phyloP scores from a whole-genome alignment of 2,797 vertebrate species.

The Sebastes vulpes region DNA sequence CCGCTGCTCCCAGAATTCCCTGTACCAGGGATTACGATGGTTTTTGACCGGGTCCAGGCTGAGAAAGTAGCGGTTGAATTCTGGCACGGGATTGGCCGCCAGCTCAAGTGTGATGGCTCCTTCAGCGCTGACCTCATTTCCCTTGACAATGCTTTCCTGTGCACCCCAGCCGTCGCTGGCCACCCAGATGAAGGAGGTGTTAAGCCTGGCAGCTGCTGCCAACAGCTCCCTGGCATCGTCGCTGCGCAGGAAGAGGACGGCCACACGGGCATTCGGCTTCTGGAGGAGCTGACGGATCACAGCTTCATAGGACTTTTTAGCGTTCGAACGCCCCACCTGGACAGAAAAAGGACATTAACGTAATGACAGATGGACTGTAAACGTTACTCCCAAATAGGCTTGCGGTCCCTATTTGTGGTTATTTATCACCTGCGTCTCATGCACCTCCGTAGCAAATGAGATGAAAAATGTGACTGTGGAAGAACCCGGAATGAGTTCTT shows the following conservation, averaged over 20 bases:
- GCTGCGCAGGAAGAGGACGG: conserved; percentile 95
- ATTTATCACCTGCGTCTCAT: conserved; percentile 12
- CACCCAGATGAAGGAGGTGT: conserved; percentile 97
- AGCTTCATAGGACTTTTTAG: conserved; percentile 95
- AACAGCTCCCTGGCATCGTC: conserved; percentile 96
- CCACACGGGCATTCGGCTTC: conserved; percentile 95
- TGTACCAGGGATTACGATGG: conserved; percentile 96
- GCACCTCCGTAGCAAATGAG: conserved; percentile 40
- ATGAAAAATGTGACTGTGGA: conserved; percentile 57
- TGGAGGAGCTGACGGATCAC: conserved; percentile 95
- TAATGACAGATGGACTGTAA: not conserved
- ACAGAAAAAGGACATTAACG: conserved; percentile 13
- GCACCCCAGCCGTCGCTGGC: conserved; percentile 99
- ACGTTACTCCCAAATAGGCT: not conserved
- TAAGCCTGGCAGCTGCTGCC: conserved; percentile 92
- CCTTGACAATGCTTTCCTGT: conserved; percentile 96
- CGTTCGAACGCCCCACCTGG: conserved; percentile 93
- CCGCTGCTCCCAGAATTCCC: conserved; percentile 98
- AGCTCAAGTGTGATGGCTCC: conserved; percentile 97
- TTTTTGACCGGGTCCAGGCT: conserved; percentile 92
- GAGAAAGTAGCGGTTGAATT: conserved; percentile 95
- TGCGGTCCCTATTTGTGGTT: not conserved
- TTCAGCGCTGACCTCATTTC: conserved; percentile 93
- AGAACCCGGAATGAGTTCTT: conserved; percentile 46
- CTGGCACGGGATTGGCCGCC: conserved; percentile 91